Base-by-base conservation (phyloP, 2,113 vertebrate genomes). In the Castor canadensis region DNA sequence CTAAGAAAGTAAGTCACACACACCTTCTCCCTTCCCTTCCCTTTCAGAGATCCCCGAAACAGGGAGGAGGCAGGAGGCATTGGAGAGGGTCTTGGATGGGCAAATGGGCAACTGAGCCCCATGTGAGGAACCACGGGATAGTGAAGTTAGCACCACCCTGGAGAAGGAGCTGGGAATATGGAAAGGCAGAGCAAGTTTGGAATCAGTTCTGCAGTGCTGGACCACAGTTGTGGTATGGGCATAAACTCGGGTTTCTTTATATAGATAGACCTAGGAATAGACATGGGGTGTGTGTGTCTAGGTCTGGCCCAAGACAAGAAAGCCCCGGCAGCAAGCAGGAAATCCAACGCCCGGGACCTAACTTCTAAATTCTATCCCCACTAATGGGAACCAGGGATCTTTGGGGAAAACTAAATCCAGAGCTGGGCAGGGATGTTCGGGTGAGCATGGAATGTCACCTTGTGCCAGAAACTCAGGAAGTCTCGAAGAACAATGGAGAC, bases 191-290 rank as follows among this genome's bases (percentile, higher is more conserved):
- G 45, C 40, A 35, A 16, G 66, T 43, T 43, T 52, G 9, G 75
- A 45, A 2, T 38, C 49, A 28, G 49, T 19, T 19, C 82, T 32
- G 0, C 10, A 26, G 43, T 5, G 45, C 67, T 24, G 54, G 52
- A 10, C 43, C 26, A 4, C 49, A 8, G 8, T 20, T n/a, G 40
- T 12, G 11, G 45, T 35, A 4, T 9, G 38, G 60, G 24, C 0
- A 3, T 16, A n/a, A 76, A 40, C 30, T 12, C 6, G 0, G 10
- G 22, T 45, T 45, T 60, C 67, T 67, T 45, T 87, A 72, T 38
- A 52, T 43, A 83, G 69, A 45, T 1, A 30, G 71, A 45, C 1
- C 40, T 32, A 19, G 71, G 81, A 67, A 45, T 47, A 49, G 75
- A 75, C 28, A 24, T 2, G 19, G 8, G 8, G 24, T 0, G 40